These are phyloP conservation scores for Hydrolagus colliei DNA, from an alignment of 2,797 vertebrate species.

Conservation along the genomic window DNA sequence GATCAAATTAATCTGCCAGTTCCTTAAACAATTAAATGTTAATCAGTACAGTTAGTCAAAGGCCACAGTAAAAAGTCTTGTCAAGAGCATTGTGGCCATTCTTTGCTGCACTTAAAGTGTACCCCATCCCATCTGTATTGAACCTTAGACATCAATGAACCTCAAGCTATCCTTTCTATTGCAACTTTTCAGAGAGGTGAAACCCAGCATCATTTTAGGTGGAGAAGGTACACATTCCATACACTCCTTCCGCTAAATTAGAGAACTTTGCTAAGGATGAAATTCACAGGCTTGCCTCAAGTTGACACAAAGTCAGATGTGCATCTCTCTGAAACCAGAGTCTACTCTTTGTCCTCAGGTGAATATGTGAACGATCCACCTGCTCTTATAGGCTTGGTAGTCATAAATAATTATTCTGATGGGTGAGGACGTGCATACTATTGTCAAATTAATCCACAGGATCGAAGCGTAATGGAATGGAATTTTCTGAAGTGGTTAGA, in stretches of 20 bases:
- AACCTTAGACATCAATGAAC: background rate
- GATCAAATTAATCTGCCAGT: background rate
- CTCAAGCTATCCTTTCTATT: background rate
- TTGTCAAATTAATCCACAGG: no score
- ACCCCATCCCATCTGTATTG: background rate
- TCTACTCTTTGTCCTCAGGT: no score
- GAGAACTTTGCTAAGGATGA: background rate
- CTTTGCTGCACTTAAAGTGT: conserved; percentile 28
- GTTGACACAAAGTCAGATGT: no score
- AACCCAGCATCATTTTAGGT: background rate
- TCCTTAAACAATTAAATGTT: conserved; percentile 45
- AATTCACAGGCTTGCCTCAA: background rate
- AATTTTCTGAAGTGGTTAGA: no score
- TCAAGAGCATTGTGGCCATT: conserved; percentile 44
- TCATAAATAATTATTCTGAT: no score
- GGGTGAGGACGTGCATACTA: no score
- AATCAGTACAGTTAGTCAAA: conserved; percentile 54
- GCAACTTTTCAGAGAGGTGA: background rate
- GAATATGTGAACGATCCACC: no score
- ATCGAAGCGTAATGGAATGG: no score
- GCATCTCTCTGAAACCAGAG: no score
- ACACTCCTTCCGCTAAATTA: background rate
- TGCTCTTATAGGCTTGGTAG: no score
- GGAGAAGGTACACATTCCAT: no score
- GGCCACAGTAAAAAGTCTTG: conserved; percentile 50